These are phyloP conservation scores for Sericinus montela DNA, from an alignment of 2,888 invertebrate genomes.

Conservation along the genomic window DNA sequence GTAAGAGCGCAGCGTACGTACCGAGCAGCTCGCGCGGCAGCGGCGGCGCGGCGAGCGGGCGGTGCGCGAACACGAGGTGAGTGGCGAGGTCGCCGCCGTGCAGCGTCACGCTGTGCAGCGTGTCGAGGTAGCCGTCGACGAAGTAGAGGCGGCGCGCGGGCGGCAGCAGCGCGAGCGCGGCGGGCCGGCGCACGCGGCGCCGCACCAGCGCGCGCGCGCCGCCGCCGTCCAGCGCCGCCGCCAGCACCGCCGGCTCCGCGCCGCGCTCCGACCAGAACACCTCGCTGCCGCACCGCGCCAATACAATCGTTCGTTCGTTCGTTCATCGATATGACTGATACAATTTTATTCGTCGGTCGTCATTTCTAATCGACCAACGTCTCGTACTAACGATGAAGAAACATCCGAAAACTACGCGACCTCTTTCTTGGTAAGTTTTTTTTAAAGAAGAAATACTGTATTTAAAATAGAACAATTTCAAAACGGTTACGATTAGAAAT, in stretches of 20 bases:
- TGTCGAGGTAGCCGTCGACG: slow-evolving; percentile 88
- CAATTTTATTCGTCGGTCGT: no score
- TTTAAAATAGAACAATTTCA: no score
- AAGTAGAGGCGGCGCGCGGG: slow-evolving; percentile 88
- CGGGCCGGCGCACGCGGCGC: slow-evolving; percentile 84
- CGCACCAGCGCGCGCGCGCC: slow-evolving; percentile 74
- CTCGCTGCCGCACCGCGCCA: slow-evolving; percentile 51
- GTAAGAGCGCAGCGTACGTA: not conserved
- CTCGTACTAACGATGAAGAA: no score
- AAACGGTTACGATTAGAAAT: no score
- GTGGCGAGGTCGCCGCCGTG: slow-evolving; percentile 82
- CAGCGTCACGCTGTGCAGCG: slow-evolving; percentile 83
- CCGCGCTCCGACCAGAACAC: slow-evolving; percentile 89
- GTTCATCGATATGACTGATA: no score
- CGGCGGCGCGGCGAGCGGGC: slow-evolving; percentile 24
- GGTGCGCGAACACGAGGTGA: slow-evolving; percentile 40
- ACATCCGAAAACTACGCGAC: no score
- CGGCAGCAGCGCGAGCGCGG: slow-evolving; percentile 87
- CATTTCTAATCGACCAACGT: no score
- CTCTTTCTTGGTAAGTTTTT: no score
- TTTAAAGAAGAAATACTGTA: no score
- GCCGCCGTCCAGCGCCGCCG: slow-evolving; percentile 82
- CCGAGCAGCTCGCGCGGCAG: slow-evolving; percentile 21
- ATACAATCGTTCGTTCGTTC: no score
- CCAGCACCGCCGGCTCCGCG: slow-evolving; percentile 54